Evolutionary conservation across 2,113 vertebrate genomes (phyloP), one percentile per base, ranked within the genome.

Genomic region (Daphoenositta chrysoptera): DNA sequence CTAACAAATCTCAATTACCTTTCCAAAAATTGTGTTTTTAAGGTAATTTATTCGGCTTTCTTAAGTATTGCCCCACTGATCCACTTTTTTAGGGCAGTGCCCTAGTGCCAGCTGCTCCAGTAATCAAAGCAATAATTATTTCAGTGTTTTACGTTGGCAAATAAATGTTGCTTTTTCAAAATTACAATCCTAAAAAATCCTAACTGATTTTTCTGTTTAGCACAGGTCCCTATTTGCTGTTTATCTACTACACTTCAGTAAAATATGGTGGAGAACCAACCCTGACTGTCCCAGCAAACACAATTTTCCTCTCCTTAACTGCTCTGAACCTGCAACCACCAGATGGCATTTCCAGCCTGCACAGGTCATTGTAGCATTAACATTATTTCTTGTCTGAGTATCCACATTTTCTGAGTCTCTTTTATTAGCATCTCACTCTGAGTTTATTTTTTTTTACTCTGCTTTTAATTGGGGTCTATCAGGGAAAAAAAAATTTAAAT

Each of bases 311-410:
- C 44, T 77, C 27, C 37, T 65, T n/a, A 13, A 22, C 40, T 37
- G 66, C 40, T 91, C 84, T n/a, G 40, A 54, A 39, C 64, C 39
- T 77, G 85, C 83, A 78, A 73, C 96, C 97, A 97, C 64, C 82
- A 97, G 97, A 90, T 94, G 97, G 96, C 97, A 94, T 24, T 94
- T 94, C 86, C 83, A 94, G 92, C 95, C 70, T 93, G 81, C 0
- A 1, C 82, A 90, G 64, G 53, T 53, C 75, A 13, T 13, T 7
- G 1, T 3, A 35, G 28, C 58, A 12, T 15, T 26, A 3, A 20
- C 0, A 2, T 22, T 57, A 6, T 6, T 56, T 37, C 10, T 82
- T 79, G 10, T 28, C 56, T 2, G 10, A 60, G 18, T 16, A 30
- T 24, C 78, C 53, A 31, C 1, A 9, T 63, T 57, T 69, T 47